Evolutionary conservation across 2,888 invertebrate genomes (phyloP), one percentile per base, ranked within the genome.

Genomic region (Proisotoma minuta): DNA sequence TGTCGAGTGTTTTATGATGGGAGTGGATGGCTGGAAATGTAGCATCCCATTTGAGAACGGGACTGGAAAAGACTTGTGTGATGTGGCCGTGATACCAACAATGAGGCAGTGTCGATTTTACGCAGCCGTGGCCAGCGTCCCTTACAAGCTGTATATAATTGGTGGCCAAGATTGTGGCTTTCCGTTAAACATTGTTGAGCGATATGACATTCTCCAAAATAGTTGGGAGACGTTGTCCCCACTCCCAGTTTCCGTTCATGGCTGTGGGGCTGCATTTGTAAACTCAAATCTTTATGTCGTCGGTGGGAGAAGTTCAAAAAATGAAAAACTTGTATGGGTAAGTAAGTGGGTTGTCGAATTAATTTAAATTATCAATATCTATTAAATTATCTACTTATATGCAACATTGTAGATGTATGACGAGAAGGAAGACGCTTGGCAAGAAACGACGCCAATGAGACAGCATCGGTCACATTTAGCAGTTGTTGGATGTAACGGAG

Each of bases 1-100:
- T 56, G 73, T 75, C 5, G 77, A 77, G 52, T 77, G 77, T 57
- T 75, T 75, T 64, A 75, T 75, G 62, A 68, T 76, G 63, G 76
- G 76, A 4, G 75, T 73, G 59, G 74, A 75, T 52, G 72, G 73
- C 2, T 76, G 76, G 76, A 74, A 75, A 56, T 76, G 76, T 56
- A 72, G 75, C n/a, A 69, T 76, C 53, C 76, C 76, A 2, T 63
- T 63, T 61, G 68, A 71, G 4, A 56, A 68, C 28, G 64, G 68
- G 5, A 62, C 69, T 2, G 69, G 62, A 3, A 65, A 62, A 23
- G 65, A 67, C 23, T 63, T 59, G 28, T 62, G 68, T 22, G 72
- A 75, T 23, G 72, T 74, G 62, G 68, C 71, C 18, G 73, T 76
- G 18, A 74, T 76, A 54, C 75, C 76, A 18, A 72, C 75, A 1